A percentile compares a stretch with the other conserved stretches of the same genome.
These are phyloP conservation scores for Melanargia galathea DNA, from an alignment of 2,888 invertebrate genomes.

Conservation along the genomic window DNA sequence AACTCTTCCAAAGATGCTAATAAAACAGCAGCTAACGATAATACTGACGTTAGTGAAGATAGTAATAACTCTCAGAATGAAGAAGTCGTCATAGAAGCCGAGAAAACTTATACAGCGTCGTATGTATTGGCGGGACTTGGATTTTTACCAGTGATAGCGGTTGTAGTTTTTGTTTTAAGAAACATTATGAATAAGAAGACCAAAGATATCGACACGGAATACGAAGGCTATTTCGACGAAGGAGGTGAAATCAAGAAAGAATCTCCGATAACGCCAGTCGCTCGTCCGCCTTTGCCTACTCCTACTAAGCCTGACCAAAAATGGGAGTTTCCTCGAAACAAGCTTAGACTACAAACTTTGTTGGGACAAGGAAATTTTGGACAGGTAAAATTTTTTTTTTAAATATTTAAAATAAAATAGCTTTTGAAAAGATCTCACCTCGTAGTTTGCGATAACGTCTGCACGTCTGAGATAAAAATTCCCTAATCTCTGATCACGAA, in stretches of 20 bases:
- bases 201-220: constrained; percentile 81
- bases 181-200: constrained; percentile 80
- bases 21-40: constrained; percentile 48
- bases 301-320: constrained; percentile 82
- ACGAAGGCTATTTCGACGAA: constrained; percentile 84
- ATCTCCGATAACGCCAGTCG: constrained; percentile 78
- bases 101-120: constrained; percentile 83
- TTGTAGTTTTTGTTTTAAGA: constrained; percentile 80
- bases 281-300: constrained; percentile 79
- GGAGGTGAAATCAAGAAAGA: constrained; percentile 78
- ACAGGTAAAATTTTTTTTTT: constrained; percentile 76
- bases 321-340: constrained; percentile 90
- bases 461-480: no score
- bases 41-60: constrained; percentile 51
- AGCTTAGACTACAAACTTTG: constrained; percentile 88
- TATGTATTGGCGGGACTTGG: constrained; percentile 84
- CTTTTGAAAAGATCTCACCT: no score
- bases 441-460: no score
- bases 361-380: constrained; percentile 94
- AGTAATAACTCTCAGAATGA: constrained; percentile 62
- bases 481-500: no score
- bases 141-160: constrained; percentile 82
- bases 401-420: not conserved
- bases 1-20: constrained; percentile 47
- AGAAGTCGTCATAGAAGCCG: constrained; percentile 81